Evolutionary conservation across 2,888 invertebrate species (phyloP).

Genomic region (Cheiracanthium punctorium): DNA sequence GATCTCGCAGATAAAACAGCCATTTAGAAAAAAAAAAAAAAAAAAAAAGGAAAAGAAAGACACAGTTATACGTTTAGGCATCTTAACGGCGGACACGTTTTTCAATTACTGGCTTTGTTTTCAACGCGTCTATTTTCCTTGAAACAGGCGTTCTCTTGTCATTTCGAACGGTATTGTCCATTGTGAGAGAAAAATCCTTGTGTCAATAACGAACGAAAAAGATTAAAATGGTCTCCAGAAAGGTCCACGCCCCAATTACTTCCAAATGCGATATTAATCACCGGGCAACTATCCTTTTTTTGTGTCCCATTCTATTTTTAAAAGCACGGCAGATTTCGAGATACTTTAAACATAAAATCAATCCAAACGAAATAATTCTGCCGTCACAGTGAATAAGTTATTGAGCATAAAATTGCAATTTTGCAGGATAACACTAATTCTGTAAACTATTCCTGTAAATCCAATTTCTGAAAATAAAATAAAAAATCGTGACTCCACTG

Average conservation of each 20-base stretch:
- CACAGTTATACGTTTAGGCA: too few species aligned
- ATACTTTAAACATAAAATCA: too few species aligned
- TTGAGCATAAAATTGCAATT: too few species aligned
- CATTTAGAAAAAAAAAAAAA: not conserved
- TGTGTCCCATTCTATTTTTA: too few species aligned
- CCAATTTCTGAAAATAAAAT: too few species aligned
- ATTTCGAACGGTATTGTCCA: slow-evolving; percentile 42
- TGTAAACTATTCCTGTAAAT: too few species aligned
- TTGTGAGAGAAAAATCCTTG: slow-evolving; percentile 37
- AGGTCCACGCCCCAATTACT: slow-evolving; percentile 58
- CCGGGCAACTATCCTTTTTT: slow-evolving; percentile 38
- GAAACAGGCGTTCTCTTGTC: slow-evolving; percentile 41
- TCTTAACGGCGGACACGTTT: slow-evolving; percentile 25
- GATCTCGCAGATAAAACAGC: not conserved
- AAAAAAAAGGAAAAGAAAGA: slow-evolving; percentile 36
- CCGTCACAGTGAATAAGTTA: too few species aligned
- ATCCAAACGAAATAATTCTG: too few species aligned
- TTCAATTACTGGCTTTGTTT: slow-evolving; percentile 62
- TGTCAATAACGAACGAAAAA: slow-evolving; percentile 1
- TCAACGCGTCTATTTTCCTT: not conserved
- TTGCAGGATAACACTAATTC: too few species aligned
- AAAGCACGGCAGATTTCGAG: too few species aligned
- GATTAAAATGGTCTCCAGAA: slow-evolving; percentile 18
- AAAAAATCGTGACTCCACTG: too few species aligned
- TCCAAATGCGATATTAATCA: not conserved